These are phyloP conservation scores for Hydra vulgaris DNA, from an alignment of 30 jellyfish, hydroid and myxozoan genomes.

Conservation along the genomic window DNA sequence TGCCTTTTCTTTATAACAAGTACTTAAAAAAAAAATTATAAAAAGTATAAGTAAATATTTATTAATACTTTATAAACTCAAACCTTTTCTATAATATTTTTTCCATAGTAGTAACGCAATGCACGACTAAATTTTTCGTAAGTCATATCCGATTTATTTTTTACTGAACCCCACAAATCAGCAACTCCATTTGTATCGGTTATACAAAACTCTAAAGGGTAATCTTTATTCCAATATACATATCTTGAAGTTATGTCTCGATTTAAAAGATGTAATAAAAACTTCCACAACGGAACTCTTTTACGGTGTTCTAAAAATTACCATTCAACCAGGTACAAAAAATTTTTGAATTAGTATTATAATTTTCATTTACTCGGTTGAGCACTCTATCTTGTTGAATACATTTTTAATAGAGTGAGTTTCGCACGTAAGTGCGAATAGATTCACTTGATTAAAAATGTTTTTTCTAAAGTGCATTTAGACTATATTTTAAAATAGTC, in stretches of 20 bases:
- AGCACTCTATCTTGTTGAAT: too few species aligned
- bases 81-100: constrained; percentile 59
- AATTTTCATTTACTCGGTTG: too few species aligned
- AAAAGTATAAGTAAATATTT: neutral
- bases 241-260: constrained; percentile 44
- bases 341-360: too few species aligned
- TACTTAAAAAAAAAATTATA: too few species aligned
- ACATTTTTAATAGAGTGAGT: too few species aligned
- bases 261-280: constrained; percentile 65
- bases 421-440: too few species aligned
- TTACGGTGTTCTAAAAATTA: constrained; percentile 75
- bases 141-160: constrained; percentile 58
- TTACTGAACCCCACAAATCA: constrained; percentile 49
- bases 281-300: constrained; percentile 92
- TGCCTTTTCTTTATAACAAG: neutral
- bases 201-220: constrained; percentile 37
- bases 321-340: too few species aligned
- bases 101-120: constrained; percentile 67
- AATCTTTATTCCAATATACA: constrained; percentile 28
- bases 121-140: constrained; percentile 63
- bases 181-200: constrained; percentile 38
- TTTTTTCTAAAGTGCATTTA: too few species aligned
- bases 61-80: constrained; percentile 1
- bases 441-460: too few species aligned
- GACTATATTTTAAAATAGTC: too few species aligned